These are phyloP conservation scores for Catostomus latipinnis DNA, from an alignment of 2,797 vertebrate species.

Conservation along the genomic window DNA sequence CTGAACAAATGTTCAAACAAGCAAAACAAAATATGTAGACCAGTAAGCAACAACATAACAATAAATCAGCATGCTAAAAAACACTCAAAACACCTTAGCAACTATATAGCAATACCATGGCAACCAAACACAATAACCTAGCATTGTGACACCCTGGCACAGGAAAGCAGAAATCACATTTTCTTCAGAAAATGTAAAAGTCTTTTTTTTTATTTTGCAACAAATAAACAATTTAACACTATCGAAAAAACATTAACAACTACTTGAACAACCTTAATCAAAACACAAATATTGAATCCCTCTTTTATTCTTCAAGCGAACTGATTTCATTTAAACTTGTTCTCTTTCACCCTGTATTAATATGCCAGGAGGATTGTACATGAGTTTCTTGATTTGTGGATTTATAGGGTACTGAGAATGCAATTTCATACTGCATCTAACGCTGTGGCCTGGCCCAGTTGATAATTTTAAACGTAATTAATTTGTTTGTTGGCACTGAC, in stretches of 20 bases:
- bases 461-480: slow-evolving; percentile 51
- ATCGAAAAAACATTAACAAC: background rate
- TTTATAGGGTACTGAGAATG: slow-evolving; percentile 41
- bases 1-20: no score
- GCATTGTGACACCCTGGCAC: background rate
- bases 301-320: background rate
- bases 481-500: slow-evolving; percentile 52
- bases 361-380: slow-evolving; percentile 8
- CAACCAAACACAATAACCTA: background rate
- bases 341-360: slow-evolving; percentile 17
- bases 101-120: background rate
- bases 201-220: background rate
- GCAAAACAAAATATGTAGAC: no score
- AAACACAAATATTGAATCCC: background rate
- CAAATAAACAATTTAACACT: background rate
- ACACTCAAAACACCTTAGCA: background rate
- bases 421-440: slow-evolving; percentile 48
- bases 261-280: slow-evolving; percentile 1
- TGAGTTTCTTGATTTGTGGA: slow-evolving; percentile 25
- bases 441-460: slow-evolving; percentile 28
- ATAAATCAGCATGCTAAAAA: background rate
- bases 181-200: background rate
- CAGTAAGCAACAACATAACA: background rate
- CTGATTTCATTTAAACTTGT: slow-evolving; percentile 5
- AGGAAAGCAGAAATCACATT: background rate